Evolutionary conservation across 2,888 invertebrate species (phyloP).

Genomic region (Trisateles emortualis): DNA sequence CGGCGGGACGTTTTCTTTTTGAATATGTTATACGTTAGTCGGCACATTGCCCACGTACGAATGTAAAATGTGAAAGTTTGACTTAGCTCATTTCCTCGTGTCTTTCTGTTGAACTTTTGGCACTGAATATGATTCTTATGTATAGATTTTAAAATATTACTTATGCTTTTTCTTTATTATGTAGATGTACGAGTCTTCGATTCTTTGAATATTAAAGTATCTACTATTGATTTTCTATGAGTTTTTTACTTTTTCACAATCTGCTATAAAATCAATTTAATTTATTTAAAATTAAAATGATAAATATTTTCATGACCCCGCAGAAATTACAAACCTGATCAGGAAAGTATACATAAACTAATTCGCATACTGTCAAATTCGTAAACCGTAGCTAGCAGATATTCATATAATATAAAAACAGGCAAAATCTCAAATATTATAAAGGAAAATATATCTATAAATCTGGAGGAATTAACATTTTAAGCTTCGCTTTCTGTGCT

Average conservation of each 20-base stretch:
- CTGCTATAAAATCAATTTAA: too few species aligned
- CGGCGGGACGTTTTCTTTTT: slow-evolving; percentile 77
- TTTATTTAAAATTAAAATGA: too few species aligned
- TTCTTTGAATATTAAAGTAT: too few species aligned
- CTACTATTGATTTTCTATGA: too few species aligned
- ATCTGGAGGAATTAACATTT: neutral
- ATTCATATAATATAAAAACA: too few species aligned
- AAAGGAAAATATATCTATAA: neutral
- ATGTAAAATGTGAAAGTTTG: slow-evolving; percentile 66
- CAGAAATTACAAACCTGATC: too few species aligned
- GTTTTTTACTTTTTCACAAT: too few species aligned
- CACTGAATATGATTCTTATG: slow-evolving; percentile 38
- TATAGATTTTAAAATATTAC: slow-evolving; percentile 5
- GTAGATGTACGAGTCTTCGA: too few species aligned
- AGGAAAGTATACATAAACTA: too few species aligned
- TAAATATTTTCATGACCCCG: too few species aligned
- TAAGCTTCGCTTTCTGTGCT: slow-evolving; percentile 9
- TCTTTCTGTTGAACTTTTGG: slow-evolving; percentile 41
- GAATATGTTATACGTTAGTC: slow-evolving; percentile 74
- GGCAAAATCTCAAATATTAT: neutral
- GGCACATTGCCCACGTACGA: slow-evolving; percentile 64
- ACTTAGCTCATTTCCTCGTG: slow-evolving; percentile 55
- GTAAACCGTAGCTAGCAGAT: too few species aligned
- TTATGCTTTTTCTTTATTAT: neutral
- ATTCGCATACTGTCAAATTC: too few species aligned